Percentiles rank a stretch among this genome's conserved stretches.
Conservation (phyloP, 2,113 vertebrate genomes). For the Nothobranchius kuhntae region DNA sequence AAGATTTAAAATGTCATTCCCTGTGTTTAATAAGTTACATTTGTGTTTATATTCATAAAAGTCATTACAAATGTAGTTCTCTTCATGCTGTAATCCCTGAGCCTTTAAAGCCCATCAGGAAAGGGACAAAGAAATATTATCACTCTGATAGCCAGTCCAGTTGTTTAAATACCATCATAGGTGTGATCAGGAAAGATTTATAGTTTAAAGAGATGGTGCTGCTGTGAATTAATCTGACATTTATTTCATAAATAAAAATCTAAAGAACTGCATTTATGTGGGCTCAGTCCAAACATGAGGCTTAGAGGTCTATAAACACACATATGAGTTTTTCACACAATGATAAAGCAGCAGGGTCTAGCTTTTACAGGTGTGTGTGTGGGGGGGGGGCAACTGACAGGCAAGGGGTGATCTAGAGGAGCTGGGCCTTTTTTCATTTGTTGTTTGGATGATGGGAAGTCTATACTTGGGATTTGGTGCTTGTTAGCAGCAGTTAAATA, state of each 20-base stretch:
- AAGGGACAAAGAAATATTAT: slow-evolving; percentile 69
- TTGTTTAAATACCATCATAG: slow-evolving; percentile 71
- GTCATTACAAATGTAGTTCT: slow-evolving; percentile 51
- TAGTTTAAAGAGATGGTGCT: slow-evolving; percentile 55
- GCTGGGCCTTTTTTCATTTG: slow-evolving; percentile 22
- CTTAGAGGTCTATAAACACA: slow-evolving; percentile 32
- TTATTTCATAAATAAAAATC: slow-evolving; percentile 31
- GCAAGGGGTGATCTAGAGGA: not conserved
- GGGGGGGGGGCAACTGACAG: too few relatives aligned
- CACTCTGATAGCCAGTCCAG: slow-evolving; percentile 32
- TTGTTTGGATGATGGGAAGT: too few relatives aligned
- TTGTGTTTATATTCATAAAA: slow-evolving; percentile 40
- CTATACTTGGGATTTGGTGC: slow-evolving; percentile 36
- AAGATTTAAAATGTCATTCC: slow-evolving; percentile 13
- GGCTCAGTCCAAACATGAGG: slow-evolving; percentile 43
- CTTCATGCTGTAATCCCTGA: slow-evolving; percentile 49
- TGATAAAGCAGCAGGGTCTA: slow-evolving; percentile 44
- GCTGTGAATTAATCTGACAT: slow-evolving; percentile 68
- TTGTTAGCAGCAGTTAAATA: not conserved
- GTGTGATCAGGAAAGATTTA: slow-evolving; percentile 67
- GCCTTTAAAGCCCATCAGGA: slow-evolving; percentile 59
- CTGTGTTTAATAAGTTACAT: slow-evolving; percentile 24
- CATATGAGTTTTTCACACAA: slow-evolving; percentile 18
- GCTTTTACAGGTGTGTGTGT: slow-evolving; percentile 45
- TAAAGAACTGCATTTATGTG: slow-evolving; percentile 69